These are phyloP conservation scores for Thymelicus sylvestris DNA, from an alignment of 2,888 invertebrate species.

Conservation along the genomic window DNA sequence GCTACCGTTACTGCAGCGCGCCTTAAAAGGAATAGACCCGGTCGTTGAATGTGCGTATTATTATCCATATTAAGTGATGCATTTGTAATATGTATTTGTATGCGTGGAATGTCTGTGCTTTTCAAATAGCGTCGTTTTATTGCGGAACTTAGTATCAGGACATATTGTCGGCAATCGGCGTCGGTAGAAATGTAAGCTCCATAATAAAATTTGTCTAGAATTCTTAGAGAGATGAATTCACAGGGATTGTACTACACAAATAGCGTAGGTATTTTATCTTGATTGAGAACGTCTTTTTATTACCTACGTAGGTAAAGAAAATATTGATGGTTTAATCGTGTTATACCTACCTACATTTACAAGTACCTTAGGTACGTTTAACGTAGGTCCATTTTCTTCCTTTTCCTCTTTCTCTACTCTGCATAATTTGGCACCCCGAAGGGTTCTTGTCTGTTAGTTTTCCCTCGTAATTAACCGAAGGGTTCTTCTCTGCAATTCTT, in stretches of 20 bases:
- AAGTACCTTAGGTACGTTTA: too few relatives aligned
- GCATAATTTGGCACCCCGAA: too few relatives aligned
- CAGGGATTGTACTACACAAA: neutral
- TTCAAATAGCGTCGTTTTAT: slow-evolving; percentile 13
- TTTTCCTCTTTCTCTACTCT: too few relatives aligned
- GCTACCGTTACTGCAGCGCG: slow-evolving; percentile 66
- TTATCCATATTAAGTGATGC: slow-evolving; percentile 31
- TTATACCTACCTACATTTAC: too few relatives aligned
- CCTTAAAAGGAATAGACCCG: slow-evolving; percentile 50
- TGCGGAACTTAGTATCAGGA: slow-evolving; percentile 22
- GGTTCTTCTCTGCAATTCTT: too few relatives aligned
- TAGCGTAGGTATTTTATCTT: neutral
- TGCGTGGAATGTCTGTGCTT: slow-evolving; percentile 12
- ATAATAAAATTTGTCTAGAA: slow-evolving; percentile 2
- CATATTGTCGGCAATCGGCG: slow-evolving; percentile 21
- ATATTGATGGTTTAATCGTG: too few relatives aligned
- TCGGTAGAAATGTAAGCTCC: slow-evolving; percentile 22
- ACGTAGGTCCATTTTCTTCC: too few relatives aligned
- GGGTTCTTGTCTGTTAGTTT: too few relatives aligned
- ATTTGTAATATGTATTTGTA: slow-evolving; percentile 9
- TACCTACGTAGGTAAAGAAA: too few relatives aligned
- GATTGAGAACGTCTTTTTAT: neutral
- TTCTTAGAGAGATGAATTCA: slow-evolving; percentile 15
- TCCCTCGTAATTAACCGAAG: too few relatives aligned
- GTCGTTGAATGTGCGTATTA: slow-evolving; percentile 10